phyloP scores from a whole-genome alignment of 2,113 vertebrate species.

The Oncorhynchus mykiss region DNA sequence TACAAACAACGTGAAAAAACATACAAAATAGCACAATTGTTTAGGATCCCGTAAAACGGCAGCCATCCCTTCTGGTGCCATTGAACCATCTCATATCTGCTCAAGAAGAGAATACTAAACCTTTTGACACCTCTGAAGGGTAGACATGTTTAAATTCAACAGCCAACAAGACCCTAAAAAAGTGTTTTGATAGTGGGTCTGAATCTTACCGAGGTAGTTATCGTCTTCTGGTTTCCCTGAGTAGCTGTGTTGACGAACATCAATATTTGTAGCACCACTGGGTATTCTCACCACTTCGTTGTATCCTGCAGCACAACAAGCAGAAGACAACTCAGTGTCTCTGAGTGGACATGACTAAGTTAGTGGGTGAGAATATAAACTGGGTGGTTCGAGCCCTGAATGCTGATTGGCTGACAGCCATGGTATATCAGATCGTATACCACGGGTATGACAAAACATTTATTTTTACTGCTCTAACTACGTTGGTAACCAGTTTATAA shows the following conservation, averaged over 20 bases:
- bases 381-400: not conserved
- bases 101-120: not conserved
- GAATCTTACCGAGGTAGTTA: conserved; percentile 95
- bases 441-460: too few species aligned
- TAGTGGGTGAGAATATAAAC: not conserved
- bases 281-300: conserved; percentile 94
- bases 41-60: too few species aligned
- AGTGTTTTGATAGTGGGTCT: not conserved
- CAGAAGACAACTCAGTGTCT: not conserved
- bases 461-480: too few species aligned
- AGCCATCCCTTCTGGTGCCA: too few species aligned
- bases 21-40: too few species aligned
- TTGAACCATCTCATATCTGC: too few species aligned
- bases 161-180: not conserved
- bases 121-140: not conserved
- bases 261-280: conserved; percentile 95
- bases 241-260: conserved; percentile 97
- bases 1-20: too few species aligned
- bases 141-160: not conserved
- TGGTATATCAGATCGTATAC: too few species aligned
- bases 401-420: too few species aligned
- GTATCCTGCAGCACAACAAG: conserved; percentile 79
- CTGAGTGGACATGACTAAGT: not conserved
- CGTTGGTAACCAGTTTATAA: too few species aligned
- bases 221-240: conserved; percentile 97